A percentile compares a stretch with the other conserved stretches of the same genome.
Evolutionary conservation across 2,888 invertebrate genomes (phyloP).

Genomic region (Apodemia duryi): DNA sequence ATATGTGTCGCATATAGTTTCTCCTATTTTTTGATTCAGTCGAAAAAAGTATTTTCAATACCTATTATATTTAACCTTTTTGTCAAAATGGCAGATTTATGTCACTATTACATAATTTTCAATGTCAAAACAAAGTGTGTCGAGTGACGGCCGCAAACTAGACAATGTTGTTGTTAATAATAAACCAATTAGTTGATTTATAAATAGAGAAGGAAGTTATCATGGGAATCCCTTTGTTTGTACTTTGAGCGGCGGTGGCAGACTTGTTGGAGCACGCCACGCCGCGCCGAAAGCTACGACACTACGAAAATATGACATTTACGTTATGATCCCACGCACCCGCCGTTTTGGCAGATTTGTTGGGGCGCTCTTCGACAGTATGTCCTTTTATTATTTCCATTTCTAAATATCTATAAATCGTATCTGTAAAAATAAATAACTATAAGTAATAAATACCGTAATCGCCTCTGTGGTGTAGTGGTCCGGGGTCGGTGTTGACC

Average conservation of each 20-base stretch:
- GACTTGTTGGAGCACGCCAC: neutral
- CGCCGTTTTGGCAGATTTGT: neutral
- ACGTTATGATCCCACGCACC: neutral
- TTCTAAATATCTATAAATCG: too few species aligned
- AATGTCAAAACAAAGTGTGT: slow-evolving; percentile 1
- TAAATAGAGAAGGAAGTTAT: slow-evolving; percentile 17
- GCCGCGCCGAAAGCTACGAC: neutral
- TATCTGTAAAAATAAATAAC: too few species aligned
- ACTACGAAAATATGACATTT: neutral
- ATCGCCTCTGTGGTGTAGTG: too few species aligned
- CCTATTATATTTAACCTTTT: neutral
- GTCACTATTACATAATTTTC: neutral
- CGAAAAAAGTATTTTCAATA: neutral
- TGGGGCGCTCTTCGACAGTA: neutral
- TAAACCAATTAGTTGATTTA: slow-evolving; percentile 14
- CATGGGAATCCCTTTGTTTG: slow-evolving; percentile 18
- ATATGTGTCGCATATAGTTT: neutral
- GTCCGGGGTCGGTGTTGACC: too few species aligned
- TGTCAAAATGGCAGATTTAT: neutral
- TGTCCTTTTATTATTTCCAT: neutral
- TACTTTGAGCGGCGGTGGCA: neutral
- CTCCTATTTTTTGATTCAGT: neutral
- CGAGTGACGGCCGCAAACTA: slow-evolving; percentile 1
- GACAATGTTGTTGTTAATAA: slow-evolving; percentile 10
- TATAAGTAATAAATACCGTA: too few species aligned